A percentile compares a stretch with the other conserved stretches of the same genome.
Conservation (phyloP, 2,888 invertebrate genomes). For the Celastrina argiolus region DNA sequence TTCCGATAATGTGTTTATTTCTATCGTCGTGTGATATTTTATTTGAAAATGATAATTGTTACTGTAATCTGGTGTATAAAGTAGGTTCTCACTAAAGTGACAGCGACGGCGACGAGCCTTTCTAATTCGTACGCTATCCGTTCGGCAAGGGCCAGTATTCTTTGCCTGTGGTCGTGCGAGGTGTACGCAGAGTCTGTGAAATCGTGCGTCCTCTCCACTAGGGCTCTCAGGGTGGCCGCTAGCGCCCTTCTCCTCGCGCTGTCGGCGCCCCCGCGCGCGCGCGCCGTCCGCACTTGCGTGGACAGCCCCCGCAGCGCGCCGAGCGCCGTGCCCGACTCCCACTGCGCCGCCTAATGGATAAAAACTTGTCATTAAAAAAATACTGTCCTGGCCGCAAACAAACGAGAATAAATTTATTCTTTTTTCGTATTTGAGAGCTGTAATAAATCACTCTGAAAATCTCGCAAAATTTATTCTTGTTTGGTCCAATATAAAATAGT, state of each 20-base stretch:
- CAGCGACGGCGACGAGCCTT: conserved; percentile 90
- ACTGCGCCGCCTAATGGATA: conserved; percentile 60
- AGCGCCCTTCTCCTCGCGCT: conserved; percentile 85
- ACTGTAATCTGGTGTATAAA: conserved; percentile 10
- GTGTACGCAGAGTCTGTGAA: conserved; percentile 99
- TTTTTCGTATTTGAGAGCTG: background rate
- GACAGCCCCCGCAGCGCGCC: conserved; percentile 90
- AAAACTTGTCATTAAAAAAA: background rate
- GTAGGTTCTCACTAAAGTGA: conserved; percentile 82
- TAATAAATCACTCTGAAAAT: background rate
- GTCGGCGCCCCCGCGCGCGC: conserved; percentile 84
- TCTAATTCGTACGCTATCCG: conserved; percentile 94
- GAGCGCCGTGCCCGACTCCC: conserved; percentile 84
- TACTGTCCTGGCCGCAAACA: background rate
- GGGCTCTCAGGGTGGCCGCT: conserved; percentile 90
- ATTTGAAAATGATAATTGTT: background rate
- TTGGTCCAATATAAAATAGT: background rate
- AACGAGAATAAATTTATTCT: conserved; percentile 8
- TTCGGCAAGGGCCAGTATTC: conserved; percentile 93
- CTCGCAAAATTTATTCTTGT: conserved; percentile 4
- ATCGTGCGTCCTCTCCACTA: conserved; percentile 97
- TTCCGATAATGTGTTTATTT: too few species aligned
- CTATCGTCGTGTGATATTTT: background rate
- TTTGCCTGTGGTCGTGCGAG: conserved; percentile 96
- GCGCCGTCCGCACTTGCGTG: conserved; percentile 90